phyloP scores from a whole-genome alignment of 2,888 invertebrate species.

The Drosophila colorata region DNA sequence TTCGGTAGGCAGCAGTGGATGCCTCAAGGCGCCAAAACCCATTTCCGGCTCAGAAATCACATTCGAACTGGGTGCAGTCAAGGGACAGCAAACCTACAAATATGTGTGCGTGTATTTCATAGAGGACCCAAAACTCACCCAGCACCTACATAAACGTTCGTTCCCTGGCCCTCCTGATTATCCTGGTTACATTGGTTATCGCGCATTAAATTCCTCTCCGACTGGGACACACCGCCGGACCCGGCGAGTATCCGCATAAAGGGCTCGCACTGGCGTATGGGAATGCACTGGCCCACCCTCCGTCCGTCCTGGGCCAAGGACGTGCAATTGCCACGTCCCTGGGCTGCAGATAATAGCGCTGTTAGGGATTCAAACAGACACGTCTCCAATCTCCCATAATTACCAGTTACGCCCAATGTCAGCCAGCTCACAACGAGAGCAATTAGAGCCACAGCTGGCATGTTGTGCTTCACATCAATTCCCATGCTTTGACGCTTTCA shows the following conservation, averaged over 20 bases:
- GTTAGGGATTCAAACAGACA: slow-evolving; percentile 35
- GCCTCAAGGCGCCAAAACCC: slow-evolving; percentile 23
- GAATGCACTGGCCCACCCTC: slow-evolving; percentile 37
- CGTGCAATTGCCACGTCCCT: slow-evolving; percentile 39
- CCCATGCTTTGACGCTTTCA: slow-evolving; percentile 35
- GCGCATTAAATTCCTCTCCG: slow-evolving; percentile 49
- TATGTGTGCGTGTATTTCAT: background rate
- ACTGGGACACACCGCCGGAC: slow-evolving; percentile 13
- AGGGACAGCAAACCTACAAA: slow-evolving; percentile 62
- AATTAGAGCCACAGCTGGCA: slow-evolving; percentile 8
- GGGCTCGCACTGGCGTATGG: slow-evolving; percentile 51
- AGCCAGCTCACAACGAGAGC: slow-evolving; percentile 33
- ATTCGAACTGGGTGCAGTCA: background rate
- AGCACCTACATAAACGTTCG: slow-evolving; percentile 42
- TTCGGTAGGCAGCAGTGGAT: slow-evolving; percentile 53
- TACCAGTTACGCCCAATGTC: slow-evolving; percentile 58
- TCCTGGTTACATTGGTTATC: slow-evolving; percentile 62
- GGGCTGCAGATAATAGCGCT: slow-evolving; percentile 35
- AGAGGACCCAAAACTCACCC: background rate
- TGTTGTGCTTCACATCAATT: slow-evolving; percentile 13
- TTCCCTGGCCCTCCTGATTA: too few species aligned
- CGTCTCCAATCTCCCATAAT: slow-evolving; percentile 35
- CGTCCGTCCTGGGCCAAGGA: slow-evolving; percentile 27
- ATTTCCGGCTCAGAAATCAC: background rate
- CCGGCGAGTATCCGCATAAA: slow-evolving; percentile 57